Evolutionary conservation across 2,113 vertebrate species (phyloP).

Genomic region (Labrus mixtus): DNA sequence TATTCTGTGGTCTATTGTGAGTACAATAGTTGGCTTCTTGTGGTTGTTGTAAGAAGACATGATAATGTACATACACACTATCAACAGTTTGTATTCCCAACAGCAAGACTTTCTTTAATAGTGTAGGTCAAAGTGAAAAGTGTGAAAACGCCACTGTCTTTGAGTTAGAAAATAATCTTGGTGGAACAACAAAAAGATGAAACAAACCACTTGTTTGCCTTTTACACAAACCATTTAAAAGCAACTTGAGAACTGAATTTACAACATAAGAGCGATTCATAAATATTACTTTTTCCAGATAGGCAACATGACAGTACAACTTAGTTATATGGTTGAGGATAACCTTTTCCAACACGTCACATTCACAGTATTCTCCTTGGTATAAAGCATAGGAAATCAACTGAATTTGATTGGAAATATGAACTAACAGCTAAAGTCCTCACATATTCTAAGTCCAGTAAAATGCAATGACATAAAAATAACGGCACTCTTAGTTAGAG

Average conservation of each 20-base stretch:
- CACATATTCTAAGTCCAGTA: constrained; percentile 49
- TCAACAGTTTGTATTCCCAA: constrained; percentile 64
- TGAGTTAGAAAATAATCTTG: constrained; percentile 65
- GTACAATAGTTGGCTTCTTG: too few species aligned
- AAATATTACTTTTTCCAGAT: constrained; percentile 69
- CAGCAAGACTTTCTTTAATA: constrained; percentile 81
- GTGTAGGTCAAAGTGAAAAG: constrained; percentile 72
- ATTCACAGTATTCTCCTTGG: constrained; percentile 62
- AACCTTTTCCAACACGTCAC: constrained; percentile 46
- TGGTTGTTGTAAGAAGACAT: background rate
- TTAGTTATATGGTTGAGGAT: constrained; percentile 54
- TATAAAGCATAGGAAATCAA: constrained; percentile 54
- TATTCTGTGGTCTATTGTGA: too few species aligned
- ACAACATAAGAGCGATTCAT: constrained; percentile 78
- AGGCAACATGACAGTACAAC: constrained; percentile 73
- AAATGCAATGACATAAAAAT: constrained; percentile 74
- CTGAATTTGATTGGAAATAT: constrained; percentile 52
- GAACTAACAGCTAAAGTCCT: constrained; percentile 52
- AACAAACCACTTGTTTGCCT: constrained; percentile 67
- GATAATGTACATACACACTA: constrained; percentile 6
- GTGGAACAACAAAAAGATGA: constrained; percentile 69
- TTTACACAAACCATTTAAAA: constrained; percentile 72
- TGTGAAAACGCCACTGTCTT: constrained; percentile 66
- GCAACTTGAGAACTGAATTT: constrained; percentile 75
- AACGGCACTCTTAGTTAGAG: constrained; percentile 55